Evolutionary conservation across 2,888 invertebrate species (phyloP).

Genomic region (Lacanobia wlatinum): DNA sequence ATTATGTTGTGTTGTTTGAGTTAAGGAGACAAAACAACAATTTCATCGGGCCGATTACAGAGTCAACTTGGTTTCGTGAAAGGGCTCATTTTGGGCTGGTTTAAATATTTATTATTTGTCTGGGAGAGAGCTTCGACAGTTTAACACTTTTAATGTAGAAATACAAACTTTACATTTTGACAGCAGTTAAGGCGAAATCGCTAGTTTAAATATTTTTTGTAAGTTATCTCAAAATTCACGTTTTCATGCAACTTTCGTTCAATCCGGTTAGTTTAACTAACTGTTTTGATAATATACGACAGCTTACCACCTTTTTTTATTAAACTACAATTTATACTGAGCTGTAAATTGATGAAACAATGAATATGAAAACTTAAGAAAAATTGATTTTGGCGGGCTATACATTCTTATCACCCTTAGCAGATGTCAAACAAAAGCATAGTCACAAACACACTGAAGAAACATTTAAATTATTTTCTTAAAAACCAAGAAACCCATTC

Average conservation of each 20-base stretch:
- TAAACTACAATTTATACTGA: too few species aligned
- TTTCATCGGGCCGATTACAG: constrained; percentile 12
- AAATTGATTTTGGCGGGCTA: too few species aligned
- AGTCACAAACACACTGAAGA: background rate
- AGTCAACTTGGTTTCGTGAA: constrained; percentile 5
- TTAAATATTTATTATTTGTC: constrained; percentile 8
- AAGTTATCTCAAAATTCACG: too few species aligned
- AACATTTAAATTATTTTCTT: background rate
- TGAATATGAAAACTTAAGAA: too few species aligned
- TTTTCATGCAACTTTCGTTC: too few species aligned
- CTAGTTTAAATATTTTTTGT: too few species aligned
- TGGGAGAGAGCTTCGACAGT: background rate
- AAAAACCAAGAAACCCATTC: constrained; percentile 14
- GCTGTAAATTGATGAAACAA: too few species aligned
- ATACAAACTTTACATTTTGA: background rate
- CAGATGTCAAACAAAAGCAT: background rate
- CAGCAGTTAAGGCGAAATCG: background rate
- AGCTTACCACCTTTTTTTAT: too few species aligned
- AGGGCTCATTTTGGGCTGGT: background rate
- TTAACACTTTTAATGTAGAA: background rate
- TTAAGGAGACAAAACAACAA: constrained; percentile 17
- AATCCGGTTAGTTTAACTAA: too few species aligned
- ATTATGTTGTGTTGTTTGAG: constrained; percentile 25
- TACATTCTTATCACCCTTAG: too few species aligned
- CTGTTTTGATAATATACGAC: too few species aligned